A percentile compares a stretch with the other conserved stretches of the same genome.
phyloP scores from a whole-genome alignment of 2,113 vertebrate genomes.

The Notarius quadriscutis region DNA sequence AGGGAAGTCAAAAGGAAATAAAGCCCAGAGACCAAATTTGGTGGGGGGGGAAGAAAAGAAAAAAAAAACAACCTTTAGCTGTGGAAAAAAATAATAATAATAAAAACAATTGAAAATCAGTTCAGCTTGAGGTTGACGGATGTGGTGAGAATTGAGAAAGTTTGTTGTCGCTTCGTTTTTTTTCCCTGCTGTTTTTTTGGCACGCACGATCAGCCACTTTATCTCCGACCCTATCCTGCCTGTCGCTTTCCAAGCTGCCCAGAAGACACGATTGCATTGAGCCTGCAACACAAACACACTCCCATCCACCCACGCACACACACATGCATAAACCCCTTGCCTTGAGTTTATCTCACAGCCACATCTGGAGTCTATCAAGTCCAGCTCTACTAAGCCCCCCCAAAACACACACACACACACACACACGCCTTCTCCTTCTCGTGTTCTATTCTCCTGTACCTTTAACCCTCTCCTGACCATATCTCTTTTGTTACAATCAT shows the following conservation, averaged over 20 bases:
- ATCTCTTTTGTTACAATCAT: conserved; percentile 52
- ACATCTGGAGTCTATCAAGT: conserved; percentile 84
- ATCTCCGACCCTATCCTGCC: conserved; percentile 53
- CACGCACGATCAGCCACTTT: conserved; percentile 10
- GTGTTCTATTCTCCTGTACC: conserved; percentile 68
- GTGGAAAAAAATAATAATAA: conserved; percentile 49
- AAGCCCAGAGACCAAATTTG: conserved; percentile 54
- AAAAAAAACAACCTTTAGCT: neutral
- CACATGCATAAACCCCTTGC: conserved; percentile 72
- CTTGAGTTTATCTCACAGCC: conserved; percentile 80
- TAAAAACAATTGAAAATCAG: conserved; percentile 61
- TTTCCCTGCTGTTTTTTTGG: neutral
- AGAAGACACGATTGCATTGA: conserved; percentile 70
- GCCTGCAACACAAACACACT: conserved; percentile 77
- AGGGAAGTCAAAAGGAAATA: conserved; percentile 52
- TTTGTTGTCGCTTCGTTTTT: neutral
- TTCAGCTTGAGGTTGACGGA: conserved; percentile 35
- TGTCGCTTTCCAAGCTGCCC: conserved; percentile 71
- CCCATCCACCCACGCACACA: conserved; percentile 53
- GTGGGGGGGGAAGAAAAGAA: neutral
- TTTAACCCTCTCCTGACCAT: conserved; percentile 78
- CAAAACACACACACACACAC: conserved; percentile 23
- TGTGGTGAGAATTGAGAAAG: conserved; percentile 17
- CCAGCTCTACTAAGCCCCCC: conserved; percentile 55
- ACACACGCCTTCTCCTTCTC: conserved; percentile 51